Percentiles rank a stretch among this genome's conserved stretches.
Evolutionary conservation across 2,113 vertebrate genomes (phyloP).

Genomic region (Gymnorhina tibicen): DNA sequence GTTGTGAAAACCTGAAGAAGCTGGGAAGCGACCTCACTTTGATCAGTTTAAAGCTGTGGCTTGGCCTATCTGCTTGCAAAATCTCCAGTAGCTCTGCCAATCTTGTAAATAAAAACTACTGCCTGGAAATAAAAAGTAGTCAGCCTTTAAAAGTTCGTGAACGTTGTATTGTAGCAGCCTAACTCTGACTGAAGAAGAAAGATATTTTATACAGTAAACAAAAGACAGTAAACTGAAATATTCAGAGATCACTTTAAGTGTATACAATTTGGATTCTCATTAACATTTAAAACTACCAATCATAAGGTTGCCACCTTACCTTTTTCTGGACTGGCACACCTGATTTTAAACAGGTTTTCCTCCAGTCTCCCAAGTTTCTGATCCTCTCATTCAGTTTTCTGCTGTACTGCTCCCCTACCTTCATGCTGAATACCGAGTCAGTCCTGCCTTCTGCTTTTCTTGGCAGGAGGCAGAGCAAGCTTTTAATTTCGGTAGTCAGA

Average conservation of each 20-base stretch:
- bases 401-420: conserved; percentile 30
- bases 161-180: conserved; percentile 23
- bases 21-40: conserved; percentile 31
- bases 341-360: conserved; percentile 42
- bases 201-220: conserved; percentile 63
- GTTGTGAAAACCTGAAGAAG: conserved; percentile 63
- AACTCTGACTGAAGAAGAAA: conserved; percentile 58
- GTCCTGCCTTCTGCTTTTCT: conserved; percentile 7
- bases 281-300: conserved; percentile 70
- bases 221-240: conserved; percentile 68
- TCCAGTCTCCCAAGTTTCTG: conserved; percentile 35
- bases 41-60: conserved; percentile 35
- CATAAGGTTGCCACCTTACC: conserved; percentile 77
- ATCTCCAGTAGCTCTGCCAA: neutral
- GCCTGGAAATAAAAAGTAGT: conserved; percentile 31
- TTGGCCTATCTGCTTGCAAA: conserved; percentile 40
- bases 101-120: neutral
- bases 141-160: conserved; percentile 17
- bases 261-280: conserved; percentile 61
- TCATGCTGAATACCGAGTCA: neutral
- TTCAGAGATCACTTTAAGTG: conserved; percentile 66
- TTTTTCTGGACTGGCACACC: conserved; percentile 49
- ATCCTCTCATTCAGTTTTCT: conserved; percentile 1
- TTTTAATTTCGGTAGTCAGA: conserved; percentile 35
- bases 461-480: conserved; percentile 45